Percentiles rank a stretch among this genome's conserved stretches.
These are phyloP conservation scores for Chrysolina oricalcia DNA, from an alignment of 2,888 invertebrate species.

Conservation along the genomic window DNA sequence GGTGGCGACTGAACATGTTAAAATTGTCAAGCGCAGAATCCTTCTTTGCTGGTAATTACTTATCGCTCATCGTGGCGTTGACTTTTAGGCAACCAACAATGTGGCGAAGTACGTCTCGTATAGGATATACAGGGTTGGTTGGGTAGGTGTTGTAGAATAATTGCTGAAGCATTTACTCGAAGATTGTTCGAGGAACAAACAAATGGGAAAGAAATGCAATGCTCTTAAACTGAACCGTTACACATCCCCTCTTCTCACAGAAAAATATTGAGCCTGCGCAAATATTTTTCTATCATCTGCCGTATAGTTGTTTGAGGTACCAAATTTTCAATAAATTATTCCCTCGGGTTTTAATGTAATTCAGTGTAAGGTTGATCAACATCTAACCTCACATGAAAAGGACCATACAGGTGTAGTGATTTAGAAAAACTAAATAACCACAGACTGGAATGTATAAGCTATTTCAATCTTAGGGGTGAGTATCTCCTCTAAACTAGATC, in stretches of 20 bases:
- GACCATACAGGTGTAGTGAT: not conserved
- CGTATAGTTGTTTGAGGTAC: not conserved
- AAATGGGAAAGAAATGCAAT: too few species aligned
- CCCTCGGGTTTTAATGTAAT: slow-evolving; percentile 1
- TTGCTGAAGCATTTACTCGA: too few species aligned
- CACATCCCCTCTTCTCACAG: not conserved
- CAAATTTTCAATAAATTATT: not conserved
- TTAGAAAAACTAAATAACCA: not conserved
- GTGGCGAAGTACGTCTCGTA: too few species aligned
- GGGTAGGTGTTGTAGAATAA: too few species aligned
- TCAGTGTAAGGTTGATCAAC: not conserved
- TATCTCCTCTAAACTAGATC: not conserved
- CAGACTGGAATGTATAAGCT: not conserved
- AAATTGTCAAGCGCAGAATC: too few species aligned
- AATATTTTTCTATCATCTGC: slow-evolving; percentile 3
- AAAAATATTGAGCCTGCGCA: not conserved
- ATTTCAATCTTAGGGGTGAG: slow-evolving; percentile 3
- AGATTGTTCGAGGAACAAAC: too few species aligned
- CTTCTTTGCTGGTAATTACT: too few species aligned
- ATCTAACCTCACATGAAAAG: slow-evolving; percentile 3
- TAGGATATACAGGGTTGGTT: too few species aligned
- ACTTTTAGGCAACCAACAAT: too few species aligned
- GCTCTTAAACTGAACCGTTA: slow-evolving; percentile 8
- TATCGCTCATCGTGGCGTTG: too few species aligned
- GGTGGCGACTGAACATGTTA: too few species aligned